Percentiles rank a stretch among this genome's conserved stretches.
These are phyloP conservation scores for Yasuhikotakia modesta DNA, from an alignment of 2,797 vertebrate species.

Conservation along the genomic window DNA sequence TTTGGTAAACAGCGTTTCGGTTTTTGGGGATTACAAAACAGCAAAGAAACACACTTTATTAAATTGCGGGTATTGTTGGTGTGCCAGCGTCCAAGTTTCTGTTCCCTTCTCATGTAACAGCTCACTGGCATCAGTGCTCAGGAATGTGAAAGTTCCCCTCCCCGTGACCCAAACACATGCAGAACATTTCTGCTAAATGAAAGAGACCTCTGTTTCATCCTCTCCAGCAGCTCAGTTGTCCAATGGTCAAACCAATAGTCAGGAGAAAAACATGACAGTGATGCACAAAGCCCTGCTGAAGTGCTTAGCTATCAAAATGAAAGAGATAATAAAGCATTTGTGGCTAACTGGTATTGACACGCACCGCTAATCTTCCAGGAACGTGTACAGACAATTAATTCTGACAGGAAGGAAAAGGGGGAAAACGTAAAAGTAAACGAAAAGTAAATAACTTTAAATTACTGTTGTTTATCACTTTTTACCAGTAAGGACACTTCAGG, in stretches of 20 bases:
- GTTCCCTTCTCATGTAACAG: slow-evolving; percentile 31
- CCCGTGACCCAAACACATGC: slow-evolving; percentile 57
- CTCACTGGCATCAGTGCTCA: slow-evolving; percentile 55
- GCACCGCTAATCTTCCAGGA: slow-evolving; percentile 12
- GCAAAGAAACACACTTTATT: neutral
- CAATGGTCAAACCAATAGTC: slow-evolving; percentile 63
- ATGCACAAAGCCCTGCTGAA: slow-evolving; percentile 48
- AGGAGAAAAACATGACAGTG: slow-evolving; percentile 55
- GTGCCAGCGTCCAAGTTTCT: slow-evolving; percentile 1
- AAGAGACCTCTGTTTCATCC: slow-evolving; percentile 67
- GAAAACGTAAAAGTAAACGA: neutral
- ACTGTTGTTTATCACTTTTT: too few relatives aligned
- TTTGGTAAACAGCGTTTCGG: neutral
- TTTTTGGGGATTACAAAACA: neutral
- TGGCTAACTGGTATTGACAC: neutral
- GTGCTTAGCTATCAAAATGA: neutral
- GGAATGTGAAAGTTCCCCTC: slow-evolving; percentile 63
- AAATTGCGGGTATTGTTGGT: slow-evolving; percentile 13
- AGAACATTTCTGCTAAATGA: slow-evolving; percentile 61
- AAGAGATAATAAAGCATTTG: neutral
- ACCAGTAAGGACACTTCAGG: too few relatives aligned
- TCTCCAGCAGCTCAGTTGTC: slow-evolving; percentile 60
- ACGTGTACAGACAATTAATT: slow-evolving; percentile 23
- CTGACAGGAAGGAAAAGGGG: neutral
- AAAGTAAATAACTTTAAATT: neutral